These are phyloP conservation scores for Vannuccia rotundouncinata DNA, from an alignment of 2,888 invertebrate genomes.

Conservation along the genomic window DNA sequence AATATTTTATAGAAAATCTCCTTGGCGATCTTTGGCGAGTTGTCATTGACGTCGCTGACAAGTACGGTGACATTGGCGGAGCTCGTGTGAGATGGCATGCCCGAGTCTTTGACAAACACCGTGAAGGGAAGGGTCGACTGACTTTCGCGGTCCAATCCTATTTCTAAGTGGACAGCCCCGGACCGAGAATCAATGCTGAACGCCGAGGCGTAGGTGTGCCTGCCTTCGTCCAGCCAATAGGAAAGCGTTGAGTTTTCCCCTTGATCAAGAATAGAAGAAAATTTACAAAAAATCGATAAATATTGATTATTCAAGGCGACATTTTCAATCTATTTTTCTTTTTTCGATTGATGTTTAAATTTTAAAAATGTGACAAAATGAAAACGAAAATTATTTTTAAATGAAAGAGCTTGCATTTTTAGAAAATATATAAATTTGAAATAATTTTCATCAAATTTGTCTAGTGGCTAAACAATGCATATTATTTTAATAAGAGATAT, in stretches of 20 bases:
- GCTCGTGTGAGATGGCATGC: not conserved
- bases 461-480: too few relatives aligned
- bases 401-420: too few relatives aligned
- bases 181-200: slow-evolving; percentile 11
- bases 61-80: slow-evolving; percentile 27
- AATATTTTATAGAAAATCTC: not conserved
- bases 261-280: too few relatives aligned
- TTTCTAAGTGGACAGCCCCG: slow-evolving; percentile 18
- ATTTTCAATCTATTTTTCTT: not conserved
- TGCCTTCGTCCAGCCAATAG: not conserved
- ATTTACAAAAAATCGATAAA: too few relatives aligned
- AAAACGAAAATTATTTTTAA: too few relatives aligned
- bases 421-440: too few relatives aligned
- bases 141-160: slow-evolving; percentile 27
- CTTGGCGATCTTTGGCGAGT: slow-evolving; percentile 19
- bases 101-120: slow-evolving; percentile 2
- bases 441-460: too few relatives aligned
- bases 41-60: slow-evolving; percentile 32
- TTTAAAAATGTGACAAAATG: too few relatives aligned
- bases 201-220: not conserved
- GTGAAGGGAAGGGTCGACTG: not conserved
- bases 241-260: not conserved
- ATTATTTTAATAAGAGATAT: too few relatives aligned
- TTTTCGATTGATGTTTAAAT: too few relatives aligned
- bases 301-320: not conserved